Evolutionary conservation across 2,113 vertebrate species (phyloP).

Genomic region (Bubo scandiacus): DNA sequence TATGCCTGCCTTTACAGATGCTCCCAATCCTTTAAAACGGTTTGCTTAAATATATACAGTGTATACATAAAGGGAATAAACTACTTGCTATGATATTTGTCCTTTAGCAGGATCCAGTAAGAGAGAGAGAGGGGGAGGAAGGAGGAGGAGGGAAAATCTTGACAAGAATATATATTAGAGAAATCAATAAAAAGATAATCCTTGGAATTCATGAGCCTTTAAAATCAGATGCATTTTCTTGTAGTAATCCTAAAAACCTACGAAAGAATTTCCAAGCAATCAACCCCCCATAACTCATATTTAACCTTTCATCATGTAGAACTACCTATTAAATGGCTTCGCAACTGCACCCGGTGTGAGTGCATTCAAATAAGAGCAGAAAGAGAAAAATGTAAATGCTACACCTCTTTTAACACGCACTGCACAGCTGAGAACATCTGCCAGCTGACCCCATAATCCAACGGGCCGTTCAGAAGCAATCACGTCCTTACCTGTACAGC

Average conservation of each 20-base stretch:
- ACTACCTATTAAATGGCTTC: conserved; percentile 56
- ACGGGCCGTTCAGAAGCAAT: conserved; percentile 24
- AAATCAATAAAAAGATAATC: conserved; percentile 63
- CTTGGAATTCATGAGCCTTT: conserved; percentile 48
- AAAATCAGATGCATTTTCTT: conserved; percentile 60
- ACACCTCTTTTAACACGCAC: conserved; percentile 50
- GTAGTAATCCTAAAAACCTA: conserved; percentile 50
- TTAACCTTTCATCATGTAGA: conserved; percentile 67
- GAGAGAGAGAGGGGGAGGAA: not conserved
- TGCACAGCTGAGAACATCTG: conserved; percentile 48
- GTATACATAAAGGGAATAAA: not conserved
- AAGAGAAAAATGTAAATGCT: conserved; percentile 42
- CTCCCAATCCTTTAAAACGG: not conserved
- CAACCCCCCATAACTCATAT: conserved; percentile 47
- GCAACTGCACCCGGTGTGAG: conserved; percentile 35
- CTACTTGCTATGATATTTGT: conserved; percentile 6
- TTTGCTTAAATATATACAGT: not conserved
- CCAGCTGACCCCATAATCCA: conserved; percentile 62
- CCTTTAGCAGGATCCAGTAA: not conserved
- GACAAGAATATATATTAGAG: conserved; percentile 56
- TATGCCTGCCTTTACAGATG: not conserved
- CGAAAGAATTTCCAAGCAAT: conserved; percentile 62
- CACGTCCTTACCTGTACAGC: conserved; percentile 4
- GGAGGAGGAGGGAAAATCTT: conserved; percentile 18
- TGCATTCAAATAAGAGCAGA: conserved; percentile 42